These are phyloP conservation scores for Phylloscopus collybita DNA, from an alignment of 2,797 vertebrate species.

Conservation along the genomic window DNA sequence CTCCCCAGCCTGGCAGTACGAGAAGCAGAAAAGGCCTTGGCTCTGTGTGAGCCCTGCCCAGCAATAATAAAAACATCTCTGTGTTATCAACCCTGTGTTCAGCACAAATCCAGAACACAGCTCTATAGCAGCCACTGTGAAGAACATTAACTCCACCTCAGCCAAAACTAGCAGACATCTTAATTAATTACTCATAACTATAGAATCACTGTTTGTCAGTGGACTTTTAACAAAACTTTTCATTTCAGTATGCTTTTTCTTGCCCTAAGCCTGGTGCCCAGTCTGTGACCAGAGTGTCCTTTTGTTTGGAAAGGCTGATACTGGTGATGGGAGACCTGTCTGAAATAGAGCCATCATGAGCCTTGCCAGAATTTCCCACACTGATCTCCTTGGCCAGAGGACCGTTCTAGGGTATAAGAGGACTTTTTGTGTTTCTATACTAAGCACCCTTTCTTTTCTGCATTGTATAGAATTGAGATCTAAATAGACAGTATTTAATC, in stretches of 20 bases:
- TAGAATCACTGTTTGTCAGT: background rate
- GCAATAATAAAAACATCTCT: background rate
- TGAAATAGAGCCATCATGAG: background rate
- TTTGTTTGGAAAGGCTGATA: background rate
- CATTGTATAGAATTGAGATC: background rate
- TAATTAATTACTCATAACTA: background rate
- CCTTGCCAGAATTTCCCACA: background rate
- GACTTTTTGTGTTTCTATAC: background rate
- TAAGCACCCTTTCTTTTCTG: background rate
- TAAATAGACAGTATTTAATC: background rate
- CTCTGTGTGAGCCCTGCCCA: background rate
- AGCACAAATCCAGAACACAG: background rate
- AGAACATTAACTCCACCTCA: background rate
- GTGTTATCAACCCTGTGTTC: background rate
- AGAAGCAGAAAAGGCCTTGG: background rate
- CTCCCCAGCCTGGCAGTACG: rapidly evolving
- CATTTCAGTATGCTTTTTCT: background rate
- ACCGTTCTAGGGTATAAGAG: background rate
- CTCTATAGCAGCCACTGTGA: background rate
- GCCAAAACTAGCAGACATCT: background rate
- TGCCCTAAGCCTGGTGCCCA: background rate
- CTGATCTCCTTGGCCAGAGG: background rate
- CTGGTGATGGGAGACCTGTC: background rate
- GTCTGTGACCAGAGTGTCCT: background rate
- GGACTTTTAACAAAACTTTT: background rate